Percentiles rank a stretch among this genome's conserved stretches.
phyloP scores from a whole-genome alignment of 2,797 vertebrate genomes.

The Liasis olivaceus region DNA sequence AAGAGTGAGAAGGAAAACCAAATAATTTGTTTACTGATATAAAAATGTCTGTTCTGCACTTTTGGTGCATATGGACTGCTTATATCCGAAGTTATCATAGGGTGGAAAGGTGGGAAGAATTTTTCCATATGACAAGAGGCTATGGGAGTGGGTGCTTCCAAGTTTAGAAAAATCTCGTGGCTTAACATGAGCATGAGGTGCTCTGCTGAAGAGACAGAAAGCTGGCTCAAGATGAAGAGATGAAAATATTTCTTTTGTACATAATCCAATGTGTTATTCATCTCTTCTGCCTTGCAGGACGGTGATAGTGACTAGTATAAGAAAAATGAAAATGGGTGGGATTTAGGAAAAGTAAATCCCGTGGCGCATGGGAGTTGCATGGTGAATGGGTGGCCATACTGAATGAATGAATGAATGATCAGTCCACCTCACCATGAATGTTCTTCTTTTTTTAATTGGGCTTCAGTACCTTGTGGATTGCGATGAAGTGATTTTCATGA shows the following conservation, averaged over 20 bases:
- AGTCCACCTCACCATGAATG: not conserved
- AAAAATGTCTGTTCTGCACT: not conserved
- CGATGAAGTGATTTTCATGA: constrained; percentile 92
- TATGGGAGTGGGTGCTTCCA: not conserved
- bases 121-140: not conserved
- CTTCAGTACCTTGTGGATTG: constrained; percentile 90
- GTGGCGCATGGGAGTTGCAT: not conserved
- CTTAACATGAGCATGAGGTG: not conserved
- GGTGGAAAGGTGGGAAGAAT: not conserved
- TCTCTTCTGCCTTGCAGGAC: not conserved
- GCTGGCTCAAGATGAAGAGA: not conserved
- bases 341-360: not conserved
- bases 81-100: not conserved
- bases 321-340: not conserved
- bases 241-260: not conserved
- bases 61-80: not conserved
- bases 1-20: not conserved
- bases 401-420: not conserved
- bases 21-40: not conserved
- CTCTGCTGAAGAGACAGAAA: not conserved
- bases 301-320: not conserved
- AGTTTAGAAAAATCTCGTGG: not conserved
- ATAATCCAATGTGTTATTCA: not conserved
- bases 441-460: constrained; percentile 38
- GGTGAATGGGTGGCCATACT: not conserved